A percentile compares a stretch with the other conserved stretches of the same genome.
Conservation (phyloP, 1,140 invertebrate genomes). For the Bilobella aurantiaca region DNA sequence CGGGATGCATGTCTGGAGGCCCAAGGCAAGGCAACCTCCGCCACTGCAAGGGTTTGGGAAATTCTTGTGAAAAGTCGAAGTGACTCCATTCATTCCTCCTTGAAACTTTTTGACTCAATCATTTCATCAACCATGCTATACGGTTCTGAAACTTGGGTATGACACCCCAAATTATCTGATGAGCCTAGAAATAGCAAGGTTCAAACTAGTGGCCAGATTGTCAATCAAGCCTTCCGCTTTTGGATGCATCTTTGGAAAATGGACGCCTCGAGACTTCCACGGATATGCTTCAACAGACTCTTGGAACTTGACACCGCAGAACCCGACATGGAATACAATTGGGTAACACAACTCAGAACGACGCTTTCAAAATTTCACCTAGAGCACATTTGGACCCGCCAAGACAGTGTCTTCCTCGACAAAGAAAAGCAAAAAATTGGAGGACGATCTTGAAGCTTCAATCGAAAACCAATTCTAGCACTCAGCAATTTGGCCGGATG, state of each 20-base stretch:
- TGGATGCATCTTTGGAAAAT: not conserved
- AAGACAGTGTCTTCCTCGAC: too few relatives aligned
- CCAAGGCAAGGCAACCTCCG: not conserved
- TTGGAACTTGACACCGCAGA: not conserved
- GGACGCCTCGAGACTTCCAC: not conserved
- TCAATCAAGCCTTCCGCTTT: not conserved
- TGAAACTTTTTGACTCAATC: not conserved
- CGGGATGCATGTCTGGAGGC: not conserved
- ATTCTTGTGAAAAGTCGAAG: slow-evolving; percentile 1
- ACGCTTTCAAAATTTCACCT: too few relatives aligned
- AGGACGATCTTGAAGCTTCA: too few relatives aligned
- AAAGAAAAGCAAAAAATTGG: too few relatives aligned
- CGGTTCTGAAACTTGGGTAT: not conserved
- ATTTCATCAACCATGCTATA: not conserved
- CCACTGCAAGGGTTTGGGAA: not conserved
- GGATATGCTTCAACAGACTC: not conserved
- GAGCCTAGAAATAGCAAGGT: not conserved
- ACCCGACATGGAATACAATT: not conserved
- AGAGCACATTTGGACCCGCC: too few relatives aligned
- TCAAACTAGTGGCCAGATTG: not conserved
- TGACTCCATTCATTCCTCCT: not conserved
- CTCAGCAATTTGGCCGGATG: too few relatives aligned
- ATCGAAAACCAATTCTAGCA: too few relatives aligned
- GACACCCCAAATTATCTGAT: not conserved
- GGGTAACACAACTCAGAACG: not conserved